A percentile compares a stretch with the other conserved stretches of the same genome.
Evolutionary conservation across 2,888 invertebrate genomes (phyloP).

Genomic region (Chymomyza fuscimana): DNA sequence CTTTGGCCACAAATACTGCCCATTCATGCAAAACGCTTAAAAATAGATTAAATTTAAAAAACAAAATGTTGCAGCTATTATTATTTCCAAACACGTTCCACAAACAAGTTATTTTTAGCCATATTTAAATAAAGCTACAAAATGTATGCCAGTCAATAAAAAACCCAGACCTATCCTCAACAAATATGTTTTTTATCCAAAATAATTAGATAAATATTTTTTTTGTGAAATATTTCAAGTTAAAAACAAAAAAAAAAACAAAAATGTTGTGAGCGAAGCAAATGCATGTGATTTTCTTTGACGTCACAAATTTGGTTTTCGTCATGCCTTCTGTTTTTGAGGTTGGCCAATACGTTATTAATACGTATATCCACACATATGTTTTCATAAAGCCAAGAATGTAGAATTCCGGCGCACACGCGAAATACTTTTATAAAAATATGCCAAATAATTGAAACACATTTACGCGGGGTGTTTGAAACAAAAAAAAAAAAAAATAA

Average conservation of each 20-base stretch:
- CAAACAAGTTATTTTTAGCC: background rate
- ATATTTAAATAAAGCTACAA: background rate
- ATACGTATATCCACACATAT: background rate
- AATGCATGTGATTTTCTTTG: conserved; percentile 9
- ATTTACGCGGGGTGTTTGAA: background rate
- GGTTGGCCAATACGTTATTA: background rate
- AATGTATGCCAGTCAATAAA: background rate
- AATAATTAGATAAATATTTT: background rate
- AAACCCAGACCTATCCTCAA: background rate
- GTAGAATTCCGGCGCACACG: conserved; percentile 1
- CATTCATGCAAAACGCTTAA: background rate
- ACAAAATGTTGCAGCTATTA: background rate
- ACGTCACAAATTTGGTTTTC: conserved; percentile 37
- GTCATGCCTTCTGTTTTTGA: conserved; percentile 24
- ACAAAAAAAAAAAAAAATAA: conserved; percentile 25
- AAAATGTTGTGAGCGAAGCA: background rate
- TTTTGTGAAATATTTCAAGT: background rate
- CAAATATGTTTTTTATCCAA: background rate
- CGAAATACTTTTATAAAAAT: background rate
- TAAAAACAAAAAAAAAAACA: background rate
- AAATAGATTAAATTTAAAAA: background rate
- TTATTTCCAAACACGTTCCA: too few relatives aligned
- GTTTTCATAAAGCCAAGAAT: background rate
- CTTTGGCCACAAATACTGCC: too few relatives aligned
- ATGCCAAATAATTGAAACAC: background rate